Conservation (phyloP, 2,797 vertebrate genomes). For the Gymnodraco acuticeps region DNA sequence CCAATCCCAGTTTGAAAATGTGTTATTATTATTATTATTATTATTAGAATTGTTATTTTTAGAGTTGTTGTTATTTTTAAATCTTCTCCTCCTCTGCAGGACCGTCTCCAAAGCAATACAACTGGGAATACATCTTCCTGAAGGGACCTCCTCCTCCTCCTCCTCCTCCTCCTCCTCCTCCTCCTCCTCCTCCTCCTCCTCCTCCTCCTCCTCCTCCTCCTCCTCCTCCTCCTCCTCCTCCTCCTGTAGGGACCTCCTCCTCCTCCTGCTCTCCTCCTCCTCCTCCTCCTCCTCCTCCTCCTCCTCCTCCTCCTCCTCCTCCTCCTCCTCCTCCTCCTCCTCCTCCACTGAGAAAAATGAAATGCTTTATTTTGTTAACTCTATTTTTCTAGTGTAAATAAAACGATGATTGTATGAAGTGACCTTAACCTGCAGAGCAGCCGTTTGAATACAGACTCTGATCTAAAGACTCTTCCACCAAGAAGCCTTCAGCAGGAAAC, state of each 20-base stretch:
- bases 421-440: constrained; percentile 29
- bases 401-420: constrained; percentile 31
- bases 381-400: constrained; percentile 54
- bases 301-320: not conserved
- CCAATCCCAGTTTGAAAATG: no score
- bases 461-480: not conserved
- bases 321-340: not conserved
- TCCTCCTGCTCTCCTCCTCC: not conserved
- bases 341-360: not conserved
- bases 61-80: no score
- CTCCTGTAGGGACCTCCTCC: not conserved
- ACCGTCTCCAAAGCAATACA: constrained; percentile 15
- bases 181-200: no score
- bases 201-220: no score
- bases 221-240: no score
- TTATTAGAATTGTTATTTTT: no score
- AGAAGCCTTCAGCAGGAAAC: constrained; percentile 15
- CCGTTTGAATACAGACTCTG: constrained; percentile 4
- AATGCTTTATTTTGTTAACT: constrained; percentile 11
- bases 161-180: no score
- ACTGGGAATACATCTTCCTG: not conserved
- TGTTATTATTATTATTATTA: no score
- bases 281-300: not conserved
- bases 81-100: constrained; percentile 1
- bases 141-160: constrained; percentile 3